Conservation (phyloP, 2,797 vertebrate species). For the Falco columbarius region DNA sequence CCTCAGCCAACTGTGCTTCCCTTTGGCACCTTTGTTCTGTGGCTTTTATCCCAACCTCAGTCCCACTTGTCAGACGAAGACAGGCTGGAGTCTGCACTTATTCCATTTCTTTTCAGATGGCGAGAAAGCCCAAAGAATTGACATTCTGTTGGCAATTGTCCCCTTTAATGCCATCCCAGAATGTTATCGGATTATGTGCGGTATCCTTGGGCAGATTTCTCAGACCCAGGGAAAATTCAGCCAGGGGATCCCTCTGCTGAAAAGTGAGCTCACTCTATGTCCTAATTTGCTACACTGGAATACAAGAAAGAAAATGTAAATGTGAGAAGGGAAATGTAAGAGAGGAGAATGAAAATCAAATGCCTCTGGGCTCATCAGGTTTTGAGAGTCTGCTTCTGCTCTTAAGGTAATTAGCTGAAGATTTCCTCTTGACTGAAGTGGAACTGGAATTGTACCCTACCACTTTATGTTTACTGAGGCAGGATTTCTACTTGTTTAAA, state of each 20-base stretch:
- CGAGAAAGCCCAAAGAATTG: conserved; percentile 42
- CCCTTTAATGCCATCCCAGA: conserved; percentile 6
- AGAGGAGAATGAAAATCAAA: conserved; percentile 23
- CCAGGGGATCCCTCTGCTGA: neutral
- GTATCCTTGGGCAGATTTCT: conserved; percentile 11
- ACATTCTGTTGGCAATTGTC: conserved; percentile 49
- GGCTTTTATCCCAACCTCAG: conserved; percentile 40
- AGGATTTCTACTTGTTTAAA: neutral
- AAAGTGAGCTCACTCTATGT: neutral
- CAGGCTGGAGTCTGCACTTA: conserved; percentile 32
- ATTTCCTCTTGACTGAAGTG: conserved; percentile 9
- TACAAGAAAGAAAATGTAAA: neutral
- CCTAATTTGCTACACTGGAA: neutral
- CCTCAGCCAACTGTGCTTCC: conserved; percentile 5
- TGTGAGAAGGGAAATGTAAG: neutral
- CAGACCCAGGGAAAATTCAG: neutral
- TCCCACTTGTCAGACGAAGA: conserved; percentile 23
- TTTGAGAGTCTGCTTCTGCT: conserved; percentile 1
- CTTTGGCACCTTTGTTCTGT: conserved; percentile 37
- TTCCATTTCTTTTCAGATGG: conserved; percentile 23
- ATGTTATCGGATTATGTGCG: neutral
- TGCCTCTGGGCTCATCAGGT: neutral
- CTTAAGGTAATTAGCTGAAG: conserved; percentile 30
- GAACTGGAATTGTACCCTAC: neutral
- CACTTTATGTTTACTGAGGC: neutral